Evolutionary conservation across 2,797 vertebrate species (phyloP).

Genomic region (Anas capensis): DNA sequence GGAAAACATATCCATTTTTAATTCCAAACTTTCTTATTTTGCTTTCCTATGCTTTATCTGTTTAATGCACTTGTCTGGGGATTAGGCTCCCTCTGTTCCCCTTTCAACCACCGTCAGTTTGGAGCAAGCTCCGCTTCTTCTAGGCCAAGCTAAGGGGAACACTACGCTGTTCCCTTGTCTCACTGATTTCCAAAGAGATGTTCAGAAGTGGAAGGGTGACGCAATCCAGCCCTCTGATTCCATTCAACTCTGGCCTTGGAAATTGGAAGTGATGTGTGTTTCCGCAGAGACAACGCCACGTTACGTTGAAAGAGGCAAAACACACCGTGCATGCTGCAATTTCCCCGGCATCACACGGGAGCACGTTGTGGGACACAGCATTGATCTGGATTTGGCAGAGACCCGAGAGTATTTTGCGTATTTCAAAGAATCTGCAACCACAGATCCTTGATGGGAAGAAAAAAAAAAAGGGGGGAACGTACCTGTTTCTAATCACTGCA

Average conservation of each 20-base stretch:
- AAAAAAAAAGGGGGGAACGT: neutral
- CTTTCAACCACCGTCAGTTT: neutral
- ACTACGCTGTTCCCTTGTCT: accelerated
- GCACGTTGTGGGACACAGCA: neutral
- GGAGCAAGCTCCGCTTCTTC: neutral
- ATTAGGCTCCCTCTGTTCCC: neutral
- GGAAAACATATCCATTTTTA: constrained; percentile 7
- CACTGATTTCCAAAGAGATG: neutral
- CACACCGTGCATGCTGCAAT: neutral
- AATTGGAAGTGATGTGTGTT: constrained; percentile 33
- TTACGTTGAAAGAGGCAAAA: constrained; percentile 13
- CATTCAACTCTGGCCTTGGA: neutral
- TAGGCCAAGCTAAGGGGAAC: neutral
- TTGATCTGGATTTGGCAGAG: constrained; percentile 3
- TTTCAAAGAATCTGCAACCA: constrained; percentile 20
- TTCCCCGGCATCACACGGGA: neutral
- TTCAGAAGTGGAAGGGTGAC: neutral
- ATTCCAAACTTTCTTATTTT: neutral
- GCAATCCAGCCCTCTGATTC: neutral
- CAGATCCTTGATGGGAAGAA: neutral
- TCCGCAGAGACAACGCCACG: accelerated
- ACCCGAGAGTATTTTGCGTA: neutral
- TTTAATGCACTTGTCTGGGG: neutral
- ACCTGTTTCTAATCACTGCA: constrained; percentile 35
- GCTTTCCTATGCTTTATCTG: neutral